Base-by-base conservation (phyloP, 2,888 invertebrate genomes). In the Mycalesis mineus region DNA sequence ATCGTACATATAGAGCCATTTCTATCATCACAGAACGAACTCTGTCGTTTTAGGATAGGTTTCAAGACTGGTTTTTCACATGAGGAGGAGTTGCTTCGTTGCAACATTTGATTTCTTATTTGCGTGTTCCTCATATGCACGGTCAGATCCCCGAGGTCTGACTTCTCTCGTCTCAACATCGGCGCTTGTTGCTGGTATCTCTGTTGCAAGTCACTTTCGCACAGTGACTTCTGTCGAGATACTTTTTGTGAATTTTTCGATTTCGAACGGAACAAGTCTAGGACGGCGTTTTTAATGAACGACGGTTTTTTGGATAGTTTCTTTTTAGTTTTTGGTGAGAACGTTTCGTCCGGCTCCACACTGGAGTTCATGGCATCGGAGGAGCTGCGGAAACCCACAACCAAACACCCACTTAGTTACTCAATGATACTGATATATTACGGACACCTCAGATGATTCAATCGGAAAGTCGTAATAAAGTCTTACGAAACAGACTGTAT, bases 241-340 rank as follows among this genome's bases (percentile, higher is more conserved):
- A 90, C 88, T 68, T 90, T 90, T 67, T 86, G 85, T 8, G 87
- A 81, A 60, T 66, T 79, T 84, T 88, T 89, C 69, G 89, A 80
- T 87, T 90, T 91, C 71, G 90, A 90, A 62, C 90, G 88, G 78
- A 91, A 91, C 62, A 91, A 70, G 73, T 91, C 90, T 67, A 91
- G 84, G 57, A 90, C 90, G 58, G 90, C 89, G 74, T 88, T 90
- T 81, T 90, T 90, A 65, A 91, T 88, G 75, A 91, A 91, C 65
- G 90, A 91, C 55, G 90, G 89, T 71, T 90, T 90, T 89, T 90
- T 90, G 47, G 90, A 88, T 52, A 91, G 79, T 88, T 91, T 91
- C 89, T 90, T 90, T 88, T 89, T 90, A 75, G 89, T 88, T 88
- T 91, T 90, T 76, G 90, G 90, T 60, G 90, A 89, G 75, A 88